Percentiles rank a stretch among this genome's conserved stretches.
Evolutionary conservation across 92 coral and sea anemone genomes (phyloP).

Genomic region (Paramuricea clavata): DNA sequence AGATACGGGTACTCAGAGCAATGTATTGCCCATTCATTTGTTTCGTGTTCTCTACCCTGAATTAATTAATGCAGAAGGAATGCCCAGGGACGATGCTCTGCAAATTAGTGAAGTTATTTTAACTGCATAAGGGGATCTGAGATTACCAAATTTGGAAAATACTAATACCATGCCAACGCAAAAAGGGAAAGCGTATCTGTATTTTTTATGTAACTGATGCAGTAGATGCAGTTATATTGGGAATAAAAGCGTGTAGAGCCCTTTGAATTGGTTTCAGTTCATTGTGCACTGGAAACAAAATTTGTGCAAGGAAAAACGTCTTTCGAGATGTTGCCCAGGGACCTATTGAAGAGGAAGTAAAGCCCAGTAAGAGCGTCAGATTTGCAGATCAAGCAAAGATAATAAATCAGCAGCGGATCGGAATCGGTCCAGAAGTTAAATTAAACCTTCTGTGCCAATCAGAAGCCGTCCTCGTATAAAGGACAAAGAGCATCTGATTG

Average conservation of each 20-base stretch:
- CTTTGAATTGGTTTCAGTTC: constrained; percentile 59
- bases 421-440: not conserved
- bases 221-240: constrained; percentile 51
- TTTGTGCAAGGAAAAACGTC: constrained; percentile 17
- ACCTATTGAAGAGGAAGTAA: constrained; percentile 19
- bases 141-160: constrained; percentile 24
- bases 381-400: constrained; percentile 29
- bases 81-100: constrained; percentile 44
- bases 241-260: constrained; percentile 49
- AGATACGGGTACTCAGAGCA: constrained; percentile 61
- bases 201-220: constrained; percentile 51
- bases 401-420: not conserved
- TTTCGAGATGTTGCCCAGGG: constrained; percentile 28
- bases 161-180: constrained; percentile 19
- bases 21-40: constrained; percentile 58
- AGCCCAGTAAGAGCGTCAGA: constrained; percentile 36
- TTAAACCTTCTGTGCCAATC: not conserved
- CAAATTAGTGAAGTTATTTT: constrained; percentile 52
- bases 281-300: constrained; percentile 45
- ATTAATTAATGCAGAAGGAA: constrained; percentile 44
- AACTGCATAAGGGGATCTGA: constrained; percentile 52
- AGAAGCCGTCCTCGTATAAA: constrained; percentile 8
- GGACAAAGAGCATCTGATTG: constrained; percentile 7
- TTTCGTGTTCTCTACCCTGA: constrained; percentile 46
- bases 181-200: not conserved